Evolutionary conservation across 2,113 vertebrate species (phyloP).

Genomic region (Lepisosteus osseus): DNA sequence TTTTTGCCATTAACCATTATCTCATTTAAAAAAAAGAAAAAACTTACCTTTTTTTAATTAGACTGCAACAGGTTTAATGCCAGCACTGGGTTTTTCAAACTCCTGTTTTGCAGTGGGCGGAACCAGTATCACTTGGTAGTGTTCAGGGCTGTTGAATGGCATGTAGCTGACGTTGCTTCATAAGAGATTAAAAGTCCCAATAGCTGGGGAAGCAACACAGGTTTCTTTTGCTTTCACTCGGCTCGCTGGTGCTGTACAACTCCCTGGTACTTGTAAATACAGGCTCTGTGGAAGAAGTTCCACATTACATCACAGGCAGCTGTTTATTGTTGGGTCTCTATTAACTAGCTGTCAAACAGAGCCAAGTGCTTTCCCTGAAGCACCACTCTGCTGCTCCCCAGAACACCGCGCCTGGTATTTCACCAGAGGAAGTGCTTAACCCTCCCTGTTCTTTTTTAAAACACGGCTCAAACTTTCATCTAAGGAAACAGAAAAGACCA

Average conservation of each 20-base stretch:
- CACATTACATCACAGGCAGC: conserved; percentile 79
- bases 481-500: too few species aligned
- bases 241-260: neutral
- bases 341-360: conserved; percentile 72
- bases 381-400: conserved; percentile 44
- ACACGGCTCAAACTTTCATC: neutral
- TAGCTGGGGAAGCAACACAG: neutral
- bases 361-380: conserved; percentile 56
- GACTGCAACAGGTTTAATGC: neutral
- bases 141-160: neutral
- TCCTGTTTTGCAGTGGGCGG: neutral
- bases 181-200: neutral
- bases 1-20: too few species aligned
- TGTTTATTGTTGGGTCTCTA: conserved; percentile 80
- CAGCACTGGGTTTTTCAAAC: neutral
- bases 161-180: neutral
- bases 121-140: neutral
- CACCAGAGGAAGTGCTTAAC: neutral
- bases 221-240: neutral
- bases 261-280: conserved; percentile 73
- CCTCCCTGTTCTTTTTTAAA: neutral
- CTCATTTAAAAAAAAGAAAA: neutral
- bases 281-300: conserved; percentile 75
- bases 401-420: neutral
- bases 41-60: neutral